Evolutionary conservation across 2,797 vertebrate species (phyloP), one percentile per base, ranked within the genome.

Genomic region (Chelmon rostratus): DNA sequence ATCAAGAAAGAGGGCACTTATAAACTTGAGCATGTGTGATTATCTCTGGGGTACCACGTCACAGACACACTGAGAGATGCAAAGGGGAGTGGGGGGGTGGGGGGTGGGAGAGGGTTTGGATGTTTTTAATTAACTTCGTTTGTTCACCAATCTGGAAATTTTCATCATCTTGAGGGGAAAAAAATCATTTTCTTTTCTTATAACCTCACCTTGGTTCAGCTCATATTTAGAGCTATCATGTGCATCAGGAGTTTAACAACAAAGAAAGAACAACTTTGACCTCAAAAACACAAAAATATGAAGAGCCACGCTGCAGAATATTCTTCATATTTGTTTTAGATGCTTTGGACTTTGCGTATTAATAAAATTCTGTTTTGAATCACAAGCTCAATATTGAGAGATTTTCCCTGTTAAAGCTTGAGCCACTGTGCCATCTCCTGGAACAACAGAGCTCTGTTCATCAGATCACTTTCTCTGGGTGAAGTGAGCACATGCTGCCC

Each of bases 21-120:
- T 40, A 73, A 88, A 90, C 83, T 89, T 88, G 73, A 86, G 84
- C 73, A 2, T 54, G 76, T 66, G 72, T 82, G 81, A 88, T 90
- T 83, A 84, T 86, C 73, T 73, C 69, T 59, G 65, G 31, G 3
- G 56, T 18, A 9, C 49, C 47, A 42, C 9, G 11, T 66, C 83
- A 79, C 38, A 49, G 50, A 61, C 13, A 6, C 5, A 63, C 37
- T 25, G 54, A 75, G 66, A 64, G 38, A 69, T 6, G 28, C 28
- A 31, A 31, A 31, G 11, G 12, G 37, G 57, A 31, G 25, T 5
- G 16, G 28, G 54, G 18, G 28, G 37, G 53, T 13, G 28, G 54
- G 18, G 28, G 37, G 53, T 13, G 31, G 9, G 47, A 50, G 63
- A 66, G 23, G 10, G 31, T 25, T 2, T 1, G 6, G 23, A 58